A percentile compares a stretch with the other conserved stretches of the same genome.
Evolutionary conservation across 2,113 vertebrate genomes (phyloP).

Genomic region (Brachirus orientalis): DNA sequence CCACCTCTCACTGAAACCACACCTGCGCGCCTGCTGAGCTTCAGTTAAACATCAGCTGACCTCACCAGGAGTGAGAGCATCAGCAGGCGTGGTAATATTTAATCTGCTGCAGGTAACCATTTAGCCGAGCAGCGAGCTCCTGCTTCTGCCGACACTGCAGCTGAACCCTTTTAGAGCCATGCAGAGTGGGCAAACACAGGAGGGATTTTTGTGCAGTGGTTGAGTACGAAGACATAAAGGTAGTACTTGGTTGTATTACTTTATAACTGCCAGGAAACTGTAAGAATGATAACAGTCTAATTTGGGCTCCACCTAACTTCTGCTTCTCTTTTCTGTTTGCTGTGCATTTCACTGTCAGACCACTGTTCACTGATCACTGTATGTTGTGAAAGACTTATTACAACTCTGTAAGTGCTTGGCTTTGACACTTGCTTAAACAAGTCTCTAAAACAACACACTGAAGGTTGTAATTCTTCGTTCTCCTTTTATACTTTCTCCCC

Average conservation of each 20-base stretch:
- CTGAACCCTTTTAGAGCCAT: neutral
- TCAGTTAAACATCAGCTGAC: conserved; percentile 67
- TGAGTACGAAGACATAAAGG: conserved; percentile 28
- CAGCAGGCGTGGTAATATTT: conserved; percentile 79
- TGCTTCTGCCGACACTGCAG: neutral
- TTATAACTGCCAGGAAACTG: conserved; percentile 49
- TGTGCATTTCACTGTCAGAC: neutral
- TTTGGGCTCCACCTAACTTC: conserved; percentile 56
- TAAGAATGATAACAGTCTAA: conserved; percentile 42
- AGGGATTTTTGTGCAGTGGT: neutral
- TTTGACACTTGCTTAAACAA: conserved; percentile 33
- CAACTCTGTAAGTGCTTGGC: conserved; percentile 13
- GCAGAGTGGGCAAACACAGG: conserved; percentile 3
- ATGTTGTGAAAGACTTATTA: neutral
- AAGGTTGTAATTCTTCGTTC: conserved; percentile 12
- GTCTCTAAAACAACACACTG: conserved; percentile 12
- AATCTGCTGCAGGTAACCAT: conserved; percentile 61
- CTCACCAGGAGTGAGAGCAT: conserved; percentile 43
- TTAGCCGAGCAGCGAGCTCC: conserved; percentile 16
- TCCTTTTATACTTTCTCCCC: neutral
- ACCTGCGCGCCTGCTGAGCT: conserved; percentile 49
- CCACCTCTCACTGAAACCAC: conserved; percentile 67
- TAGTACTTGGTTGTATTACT: conserved; percentile 8
- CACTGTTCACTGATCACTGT: neutral
- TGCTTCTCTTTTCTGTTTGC: conserved; percentile 57